phyloP scores from a whole-genome alignment of 1,140 invertebrate genomes.

The Sogatella furcifera region DNA sequence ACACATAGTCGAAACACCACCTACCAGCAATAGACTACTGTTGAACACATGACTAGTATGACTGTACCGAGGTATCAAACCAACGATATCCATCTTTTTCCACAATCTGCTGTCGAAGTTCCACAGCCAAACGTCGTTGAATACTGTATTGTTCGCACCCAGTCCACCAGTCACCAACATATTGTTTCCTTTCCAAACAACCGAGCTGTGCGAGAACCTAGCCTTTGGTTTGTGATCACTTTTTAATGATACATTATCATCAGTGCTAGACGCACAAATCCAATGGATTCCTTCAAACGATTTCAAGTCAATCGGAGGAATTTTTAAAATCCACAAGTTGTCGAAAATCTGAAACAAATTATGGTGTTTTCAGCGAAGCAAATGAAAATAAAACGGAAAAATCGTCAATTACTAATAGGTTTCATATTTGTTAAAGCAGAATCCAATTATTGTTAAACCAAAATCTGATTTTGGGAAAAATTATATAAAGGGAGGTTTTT shows the following conservation, averaged over 20 bases:
- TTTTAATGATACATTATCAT: no score
- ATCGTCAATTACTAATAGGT: no score
- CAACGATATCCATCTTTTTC: slow-evolving; percentile 18
- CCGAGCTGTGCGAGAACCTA: slow-evolving; percentile 32
- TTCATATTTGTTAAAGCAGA: no score
- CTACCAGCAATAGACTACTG: slow-evolving; percentile 32
- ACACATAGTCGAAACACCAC: slow-evolving; percentile 25
- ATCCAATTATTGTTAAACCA: no score
- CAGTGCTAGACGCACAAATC: slow-evolving; percentile 6
- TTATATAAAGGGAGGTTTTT: no score
- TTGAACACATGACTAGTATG: slow-evolving; percentile 32
- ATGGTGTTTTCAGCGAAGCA: neutral
- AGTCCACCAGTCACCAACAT: slow-evolving; percentile 35
- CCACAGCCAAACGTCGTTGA: slow-evolving; percentile 28
- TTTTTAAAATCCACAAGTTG: slow-evolving; percentile 5
- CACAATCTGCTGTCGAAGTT: slow-evolving; percentile 24
- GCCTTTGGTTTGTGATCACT: neutral
- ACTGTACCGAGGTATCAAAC: slow-evolving; percentile 24
- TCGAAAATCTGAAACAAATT: slow-evolving; percentile 6
- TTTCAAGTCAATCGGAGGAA: neutral
- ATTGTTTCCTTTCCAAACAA: slow-evolving; percentile 16
- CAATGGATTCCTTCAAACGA: neutral
- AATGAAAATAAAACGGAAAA: neutral
- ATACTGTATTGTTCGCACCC: slow-evolving; percentile 24
- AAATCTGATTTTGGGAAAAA: no score